These are phyloP conservation scores for Muntiacus reevesi DNA, from an alignment of 2,113 vertebrate species.

Conservation along the genomic window DNA sequence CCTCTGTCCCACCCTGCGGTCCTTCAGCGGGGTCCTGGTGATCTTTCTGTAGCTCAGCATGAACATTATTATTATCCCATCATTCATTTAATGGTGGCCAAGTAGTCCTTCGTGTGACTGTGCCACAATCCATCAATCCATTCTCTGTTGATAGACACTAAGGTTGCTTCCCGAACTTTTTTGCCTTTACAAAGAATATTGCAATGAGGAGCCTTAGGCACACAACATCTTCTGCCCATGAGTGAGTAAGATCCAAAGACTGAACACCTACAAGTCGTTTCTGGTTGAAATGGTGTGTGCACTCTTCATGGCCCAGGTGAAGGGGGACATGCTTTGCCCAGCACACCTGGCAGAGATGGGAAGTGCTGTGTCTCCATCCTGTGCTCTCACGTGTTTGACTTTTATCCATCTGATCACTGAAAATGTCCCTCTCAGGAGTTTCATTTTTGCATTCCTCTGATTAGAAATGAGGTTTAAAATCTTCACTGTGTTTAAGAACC, in stretches of 20 bases:
- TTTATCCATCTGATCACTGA: accelerated
- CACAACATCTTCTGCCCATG: accelerated
- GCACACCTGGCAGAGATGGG: accelerated
- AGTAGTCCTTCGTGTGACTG: accelerated
- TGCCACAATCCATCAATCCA: accelerated
- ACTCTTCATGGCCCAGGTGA: accelerated
- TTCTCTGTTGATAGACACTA: no score
- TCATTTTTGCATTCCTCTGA: not conserved
- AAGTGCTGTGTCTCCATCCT: not conserved
- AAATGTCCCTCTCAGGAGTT: not conserved
- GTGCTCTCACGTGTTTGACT: accelerated
- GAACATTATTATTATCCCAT: accelerated
- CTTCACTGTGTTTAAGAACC: no score
- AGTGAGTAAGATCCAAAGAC: not conserved
- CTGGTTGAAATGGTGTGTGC: not conserved
- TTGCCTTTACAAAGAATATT: accelerated
- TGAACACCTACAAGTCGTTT: not conserved
- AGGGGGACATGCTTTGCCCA: accelerated
- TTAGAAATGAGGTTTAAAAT: not conserved
- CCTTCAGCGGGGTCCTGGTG: accelerated
- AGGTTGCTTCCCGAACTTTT: no score
- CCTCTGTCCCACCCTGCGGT: not conserved
- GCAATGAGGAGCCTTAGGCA: not conserved
- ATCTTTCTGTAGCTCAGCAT: not conserved
- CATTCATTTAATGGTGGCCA: no score